These are phyloP conservation scores for Mercenaria mercenaria DNA, from an alignment of 1,140 invertebrate genomes.

Conservation along the genomic window DNA sequence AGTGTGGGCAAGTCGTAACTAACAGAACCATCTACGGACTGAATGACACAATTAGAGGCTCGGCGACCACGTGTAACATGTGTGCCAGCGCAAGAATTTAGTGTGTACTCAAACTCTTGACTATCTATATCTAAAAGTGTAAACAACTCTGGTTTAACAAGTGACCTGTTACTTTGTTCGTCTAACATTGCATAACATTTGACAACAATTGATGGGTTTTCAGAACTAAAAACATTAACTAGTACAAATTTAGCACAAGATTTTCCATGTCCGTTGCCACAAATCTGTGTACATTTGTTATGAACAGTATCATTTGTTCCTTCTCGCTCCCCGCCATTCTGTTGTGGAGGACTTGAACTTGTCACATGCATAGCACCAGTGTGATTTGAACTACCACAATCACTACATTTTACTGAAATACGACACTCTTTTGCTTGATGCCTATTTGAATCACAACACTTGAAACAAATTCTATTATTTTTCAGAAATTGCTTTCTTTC, in stretches of 20 bases:
- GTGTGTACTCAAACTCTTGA: not conserved
- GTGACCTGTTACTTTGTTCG: conserved; percentile 61
- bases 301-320: not conserved
- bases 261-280: conserved; percentile 29
- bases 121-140: not conserved
- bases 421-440: not conserved
- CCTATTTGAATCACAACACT: not conserved
- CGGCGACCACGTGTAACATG: not conserved
- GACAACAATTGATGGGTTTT: not conserved
- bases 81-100: not conserved
- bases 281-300: conserved; percentile 46
- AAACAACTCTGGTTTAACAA: conserved; percentile 22
- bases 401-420: not conserved
- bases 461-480: conserved; percentile 41
- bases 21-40: too few species aligned
- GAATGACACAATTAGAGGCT: not conserved
- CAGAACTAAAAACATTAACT: not conserved
- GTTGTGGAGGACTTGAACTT: not conserved
- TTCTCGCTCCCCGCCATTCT: conserved; percentile 20
- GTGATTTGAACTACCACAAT: too few species aligned
- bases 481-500: conserved; percentile 37
- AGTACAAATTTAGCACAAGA: conserved; percentile 59
- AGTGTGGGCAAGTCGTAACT: not conserved
- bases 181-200: conserved; percentile 53
- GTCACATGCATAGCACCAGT: conserved; percentile 24